Evolutionary conservation across 2,888 invertebrate genomes (phyloP), one percentile per base, ranked within the genome.

Genomic region (Orgyia antiqua): DNA sequence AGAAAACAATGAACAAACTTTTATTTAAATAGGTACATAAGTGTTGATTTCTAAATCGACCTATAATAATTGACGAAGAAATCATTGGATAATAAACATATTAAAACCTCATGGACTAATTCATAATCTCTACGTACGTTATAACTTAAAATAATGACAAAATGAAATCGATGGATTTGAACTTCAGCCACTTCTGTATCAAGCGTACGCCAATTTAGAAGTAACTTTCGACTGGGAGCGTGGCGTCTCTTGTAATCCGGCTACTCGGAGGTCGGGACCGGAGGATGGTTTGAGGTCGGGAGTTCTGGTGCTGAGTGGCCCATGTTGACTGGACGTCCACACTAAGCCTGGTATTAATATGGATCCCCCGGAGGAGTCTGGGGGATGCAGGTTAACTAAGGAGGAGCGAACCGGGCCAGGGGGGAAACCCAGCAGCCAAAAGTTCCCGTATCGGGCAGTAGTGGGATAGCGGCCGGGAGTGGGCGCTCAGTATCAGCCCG

Each of bases 361-460:
- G 96, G 96, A 89, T 87, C 88, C 88, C 90, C 89, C 83, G 90
- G 93, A 92, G 96, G 95, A 97, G 91, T 92, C 90, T 58, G 75
- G 75, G 78, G 59, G 74, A 70, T 82, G 80, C 87, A 86, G 86
- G 97, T 97, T 94, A 89, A 91, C 92, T 94, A 96, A 97, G 92
- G 97, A 96, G 95, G 92, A 94, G 94, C 93, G 97, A 88, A 97
- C 90, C 94, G 97, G 97, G 96, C 95, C 95, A 97, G 97, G 93
- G 94, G 95, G 95, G 96, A 93, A 95, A 97, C 95, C 92, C 94
- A 97, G 97, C 97, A 97, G 96, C 96, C 95, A 97, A 97, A 96
- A 97, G 95, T 94, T 94, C 92, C 95, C 96, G 95, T 94, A 96
- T 95, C 91, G 92, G 90, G 94, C 96, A 96, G 97, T 97, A 96